These are phyloP conservation scores for Nematopogon swammerdamellus DNA, from an alignment of 2,888 invertebrate species.

Conservation along the genomic window DNA sequence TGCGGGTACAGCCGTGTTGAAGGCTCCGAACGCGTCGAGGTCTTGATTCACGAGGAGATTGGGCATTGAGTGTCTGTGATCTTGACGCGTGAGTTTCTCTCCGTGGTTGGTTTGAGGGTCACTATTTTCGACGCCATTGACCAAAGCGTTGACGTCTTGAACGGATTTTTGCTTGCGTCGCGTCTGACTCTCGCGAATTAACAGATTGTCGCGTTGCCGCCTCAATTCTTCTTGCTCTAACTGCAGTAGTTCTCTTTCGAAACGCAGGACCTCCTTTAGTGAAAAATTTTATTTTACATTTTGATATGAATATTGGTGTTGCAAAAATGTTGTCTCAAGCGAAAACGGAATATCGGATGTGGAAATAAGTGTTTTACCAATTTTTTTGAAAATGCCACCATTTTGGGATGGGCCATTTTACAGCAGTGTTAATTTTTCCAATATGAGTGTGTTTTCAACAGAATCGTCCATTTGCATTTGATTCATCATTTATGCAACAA, in stretches of 20 bases:
- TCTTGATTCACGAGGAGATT: slow-evolving; percentile 38
- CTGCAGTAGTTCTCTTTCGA: slow-evolving; percentile 74
- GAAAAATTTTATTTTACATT: slow-evolving; percentile 10
- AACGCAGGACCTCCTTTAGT: slow-evolving; percentile 65
- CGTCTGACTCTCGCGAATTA: slow-evolving; percentile 63
- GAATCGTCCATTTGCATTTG: no score
- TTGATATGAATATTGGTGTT: not conserved
- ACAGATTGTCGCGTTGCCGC: slow-evolving; percentile 68
- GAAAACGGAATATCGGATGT: no score
- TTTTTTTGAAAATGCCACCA: no score
- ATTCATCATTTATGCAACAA: no score
- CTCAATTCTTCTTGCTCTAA: slow-evolving; percentile 75
- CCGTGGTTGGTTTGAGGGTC: slow-evolving; percentile 23
- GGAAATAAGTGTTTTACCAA: no score
- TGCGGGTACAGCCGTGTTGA: no score
- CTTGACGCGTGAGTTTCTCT: slow-evolving; percentile 18
- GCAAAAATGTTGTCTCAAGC: no score
- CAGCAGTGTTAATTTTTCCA: no score
- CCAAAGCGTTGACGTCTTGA: slow-evolving; percentile 55
- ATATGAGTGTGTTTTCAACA: no score
- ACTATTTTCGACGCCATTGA: slow-evolving; percentile 31
- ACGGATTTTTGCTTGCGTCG: slow-evolving; percentile 59
- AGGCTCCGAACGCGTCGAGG: not conserved
- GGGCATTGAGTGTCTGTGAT: slow-evolving; percentile 49
- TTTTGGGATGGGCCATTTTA: no score